Conservation (phyloP, 2,797 vertebrate species). For the Muscicapa comitata region DNA sequence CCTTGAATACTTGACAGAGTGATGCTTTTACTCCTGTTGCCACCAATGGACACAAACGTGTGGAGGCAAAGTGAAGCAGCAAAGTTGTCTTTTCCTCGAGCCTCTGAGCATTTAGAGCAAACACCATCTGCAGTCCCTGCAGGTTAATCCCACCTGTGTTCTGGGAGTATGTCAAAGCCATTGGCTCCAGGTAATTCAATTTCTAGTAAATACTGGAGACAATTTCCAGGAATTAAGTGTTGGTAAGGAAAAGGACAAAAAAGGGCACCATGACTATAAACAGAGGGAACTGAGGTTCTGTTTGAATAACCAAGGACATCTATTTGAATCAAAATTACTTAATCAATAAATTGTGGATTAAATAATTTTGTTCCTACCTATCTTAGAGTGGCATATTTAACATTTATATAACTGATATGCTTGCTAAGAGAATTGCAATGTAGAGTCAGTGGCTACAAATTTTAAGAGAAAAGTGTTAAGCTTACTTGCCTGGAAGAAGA, state of each 20-base stretch:
- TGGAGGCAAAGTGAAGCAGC: not conserved
- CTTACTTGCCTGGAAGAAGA: not conserved
- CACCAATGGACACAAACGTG: not conserved
- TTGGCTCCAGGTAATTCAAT: not conserved
- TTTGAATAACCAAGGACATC: not conserved
- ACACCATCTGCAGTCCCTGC: slow-evolving; percentile 10
- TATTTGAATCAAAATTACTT: not conserved
- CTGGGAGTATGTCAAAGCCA: not conserved
- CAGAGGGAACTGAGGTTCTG: not conserved
- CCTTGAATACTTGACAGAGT: not conserved
- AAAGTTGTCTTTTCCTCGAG: not conserved
- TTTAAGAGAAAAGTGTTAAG: not conserved
- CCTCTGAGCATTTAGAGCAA: not conserved
- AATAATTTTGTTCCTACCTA: not conserved
- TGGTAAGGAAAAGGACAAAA: not conserved
- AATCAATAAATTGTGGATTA: not conserved
- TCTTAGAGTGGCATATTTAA: not conserved
- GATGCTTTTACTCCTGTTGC: not conserved
- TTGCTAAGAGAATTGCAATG: not conserved
- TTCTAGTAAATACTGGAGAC: not conserved
- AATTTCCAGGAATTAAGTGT: not conserved
- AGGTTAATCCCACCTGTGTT: not conserved
- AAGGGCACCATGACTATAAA: not conserved
- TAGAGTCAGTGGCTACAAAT: not conserved
- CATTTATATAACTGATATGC: not conserved